Base-by-base conservation (phyloP, 53 echinoderm and acorn worm genomes). In the Zoroaster sp. region DNA sequence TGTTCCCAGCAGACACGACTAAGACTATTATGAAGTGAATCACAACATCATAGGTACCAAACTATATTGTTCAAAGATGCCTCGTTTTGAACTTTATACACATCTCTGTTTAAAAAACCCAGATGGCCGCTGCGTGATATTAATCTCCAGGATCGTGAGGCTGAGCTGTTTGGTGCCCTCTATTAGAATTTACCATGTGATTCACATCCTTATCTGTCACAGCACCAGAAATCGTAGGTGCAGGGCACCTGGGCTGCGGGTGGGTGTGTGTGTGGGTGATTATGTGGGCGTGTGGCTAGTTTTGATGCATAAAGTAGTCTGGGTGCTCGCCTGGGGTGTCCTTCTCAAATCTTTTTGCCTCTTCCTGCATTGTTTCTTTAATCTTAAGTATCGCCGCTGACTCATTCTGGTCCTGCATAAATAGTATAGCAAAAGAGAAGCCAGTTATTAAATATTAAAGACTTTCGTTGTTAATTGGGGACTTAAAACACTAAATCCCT, bases 371-470 rank as follows among this genome's bases (percentile, higher is more conserved):
- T 69, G 93, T 96, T 76, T 99, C 99, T 94, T 99, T 99, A 39
- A 99, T 99, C 90, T 99, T 99, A 77, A 96, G 96, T 89, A 99
- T 99, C 72, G 96, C 99, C 85, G 99, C 99, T 77, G 99, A 99
- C 88, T 99, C 99, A 37, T 96, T 96, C 92, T 99, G 96, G 83
- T 97, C 97, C 90, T 92, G 95, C 63, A 67, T 88, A 34, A 31
- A 67, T 35, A 35, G n/a, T n/a, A n/a, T n/a, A n/a, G n/a, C n/a
- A n/a, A n/a, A n/a, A n/a, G n/a, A n/a, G n/a, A n/a, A n/a, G n/a
- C n/a, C n/a, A n/a, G n/a, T n/a, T n/a, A n/a, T n/a, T n/a, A n/a
- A n/a, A n/a, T n/a, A n/a, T n/a, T n/a, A n/a, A n/a, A n/a, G n/a
- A n/a, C n/a, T n/a, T n/a, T n/a, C n/a, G n/a, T n/a, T n/a, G n/a